Conservation (phyloP, 2,888 invertebrate species). For the Agriopis leucophaearia region DNA sequence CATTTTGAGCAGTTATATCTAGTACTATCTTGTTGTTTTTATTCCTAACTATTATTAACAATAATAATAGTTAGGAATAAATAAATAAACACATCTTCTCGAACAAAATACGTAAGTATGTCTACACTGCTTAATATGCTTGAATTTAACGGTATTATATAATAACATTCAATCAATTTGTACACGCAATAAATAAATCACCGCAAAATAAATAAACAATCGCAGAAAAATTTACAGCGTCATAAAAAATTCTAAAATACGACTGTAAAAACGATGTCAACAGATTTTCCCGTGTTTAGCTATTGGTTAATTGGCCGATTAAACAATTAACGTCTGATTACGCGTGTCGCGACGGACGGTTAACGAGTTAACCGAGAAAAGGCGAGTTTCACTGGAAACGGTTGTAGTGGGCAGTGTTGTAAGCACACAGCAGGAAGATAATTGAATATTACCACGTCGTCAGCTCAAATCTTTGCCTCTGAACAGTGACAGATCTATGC, state of each 20-base stretch:
- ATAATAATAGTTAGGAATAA: too few species aligned
- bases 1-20: too few species aligned
- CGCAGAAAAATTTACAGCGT: slow-evolving; percentile 39
- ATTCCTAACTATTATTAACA: too few species aligned
- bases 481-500: too few species aligned
- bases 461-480: too few species aligned
- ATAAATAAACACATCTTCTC: not conserved
- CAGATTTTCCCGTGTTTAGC: slow-evolving; percentile 40
- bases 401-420: slow-evolving; percentile 25
- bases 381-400: slow-evolving; percentile 39
- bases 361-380: slow-evolving; percentile 45
- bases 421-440: slow-evolving; percentile 9
- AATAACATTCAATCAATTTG: slow-evolving; percentile 16
- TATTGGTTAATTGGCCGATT: slow-evolving; percentile 44
- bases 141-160: not conserved
- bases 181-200: slow-evolving; percentile 27
- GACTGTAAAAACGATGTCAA: slow-evolving; percentile 41
- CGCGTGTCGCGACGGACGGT: slow-evolving; percentile 46
- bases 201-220: slow-evolving; percentile 26
- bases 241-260: slow-evolving; percentile 36
- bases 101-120: not conserved
- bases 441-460: not conserved
- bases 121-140: not conserved
- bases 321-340: slow-evolving; percentile 49
- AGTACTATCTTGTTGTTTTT: too few species aligned